Percentiles rank a stretch among this genome's conserved stretches.
Evolutionary conservation across 1,140 invertebrate species (phyloP).

Genomic region (Helicoverpa armigera): DNA sequence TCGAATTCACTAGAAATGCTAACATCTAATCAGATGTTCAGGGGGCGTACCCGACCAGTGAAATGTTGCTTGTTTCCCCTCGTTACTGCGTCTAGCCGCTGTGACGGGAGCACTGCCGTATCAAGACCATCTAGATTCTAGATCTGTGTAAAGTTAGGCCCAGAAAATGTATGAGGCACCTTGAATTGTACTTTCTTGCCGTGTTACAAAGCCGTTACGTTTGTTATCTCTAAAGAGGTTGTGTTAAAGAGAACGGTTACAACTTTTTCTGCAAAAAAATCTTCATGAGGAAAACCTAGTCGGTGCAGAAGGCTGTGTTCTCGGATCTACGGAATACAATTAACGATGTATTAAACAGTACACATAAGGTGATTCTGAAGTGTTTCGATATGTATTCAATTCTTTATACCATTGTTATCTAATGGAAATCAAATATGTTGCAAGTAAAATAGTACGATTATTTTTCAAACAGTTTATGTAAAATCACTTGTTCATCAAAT

Average conservation of each 20-base stretch:
- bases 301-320: no score
- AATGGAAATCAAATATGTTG: no score
- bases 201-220: not conserved
- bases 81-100: conserved; percentile 69
- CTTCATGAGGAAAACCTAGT: not conserved
- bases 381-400: no score
- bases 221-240: not conserved
- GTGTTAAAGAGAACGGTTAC: not conserved
- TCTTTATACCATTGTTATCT: no score
- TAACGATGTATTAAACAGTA: no score
- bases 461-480: no score
- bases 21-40: conserved; percentile 54
- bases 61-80: conserved; percentile 67
- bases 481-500: no score
- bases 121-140: conserved; percentile 57
- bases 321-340: no score
- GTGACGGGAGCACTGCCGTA: conserved; percentile 69
- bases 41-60: conserved; percentile 58
- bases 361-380: no score
- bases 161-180: conserved; percentile 27
- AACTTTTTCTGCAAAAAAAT: not conserved
- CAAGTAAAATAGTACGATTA: no score
- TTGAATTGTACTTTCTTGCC: conserved; percentile 25
- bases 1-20: conserved; percentile 49
- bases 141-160: conserved; percentile 41